Conservation (phyloP, 2,113 vertebrate species). For the Alethe diademata region DNA sequence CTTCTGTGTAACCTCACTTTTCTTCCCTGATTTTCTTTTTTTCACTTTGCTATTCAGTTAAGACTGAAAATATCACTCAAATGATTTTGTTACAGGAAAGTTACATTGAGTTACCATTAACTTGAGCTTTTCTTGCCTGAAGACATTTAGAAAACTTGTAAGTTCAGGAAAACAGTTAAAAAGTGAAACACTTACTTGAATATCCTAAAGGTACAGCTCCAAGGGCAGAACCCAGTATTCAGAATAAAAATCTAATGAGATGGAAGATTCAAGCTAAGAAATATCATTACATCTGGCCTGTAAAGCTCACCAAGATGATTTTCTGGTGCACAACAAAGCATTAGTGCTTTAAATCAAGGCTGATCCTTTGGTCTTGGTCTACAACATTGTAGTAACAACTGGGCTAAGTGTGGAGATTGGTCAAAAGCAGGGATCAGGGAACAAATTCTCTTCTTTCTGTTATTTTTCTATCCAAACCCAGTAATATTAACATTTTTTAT, state of each 20-base stretch:
- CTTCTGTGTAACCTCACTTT: not conserved
- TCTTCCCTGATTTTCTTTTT: not conserved
- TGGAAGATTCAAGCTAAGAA: not conserved
- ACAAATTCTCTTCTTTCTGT: not conserved
- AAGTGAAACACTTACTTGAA: not conserved
- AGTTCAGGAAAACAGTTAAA: not conserved
- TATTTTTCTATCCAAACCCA: not conserved
- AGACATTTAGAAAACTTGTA: not conserved
- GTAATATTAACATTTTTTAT: not conserved
- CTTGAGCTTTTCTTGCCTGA: not conserved
- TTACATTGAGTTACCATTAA: not conserved
- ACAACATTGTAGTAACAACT: fast-evolving
- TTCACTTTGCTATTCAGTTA: not conserved
- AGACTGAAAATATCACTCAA: not conserved
- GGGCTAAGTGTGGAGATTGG: too few species aligned
- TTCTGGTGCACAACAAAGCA: not conserved
- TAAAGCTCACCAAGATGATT: not conserved
- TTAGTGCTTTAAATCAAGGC: not conserved
- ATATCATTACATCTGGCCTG: not conserved
- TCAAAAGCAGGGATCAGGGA: not conserved
- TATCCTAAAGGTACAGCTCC: not conserved
- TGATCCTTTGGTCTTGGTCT: not conserved
- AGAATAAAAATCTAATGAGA: not conserved
- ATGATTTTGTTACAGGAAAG: not conserved
- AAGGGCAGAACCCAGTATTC: not conserved